Conservation (phyloP, 2,113 vertebrate species). For the Hypomesus transpacificus region DNA sequence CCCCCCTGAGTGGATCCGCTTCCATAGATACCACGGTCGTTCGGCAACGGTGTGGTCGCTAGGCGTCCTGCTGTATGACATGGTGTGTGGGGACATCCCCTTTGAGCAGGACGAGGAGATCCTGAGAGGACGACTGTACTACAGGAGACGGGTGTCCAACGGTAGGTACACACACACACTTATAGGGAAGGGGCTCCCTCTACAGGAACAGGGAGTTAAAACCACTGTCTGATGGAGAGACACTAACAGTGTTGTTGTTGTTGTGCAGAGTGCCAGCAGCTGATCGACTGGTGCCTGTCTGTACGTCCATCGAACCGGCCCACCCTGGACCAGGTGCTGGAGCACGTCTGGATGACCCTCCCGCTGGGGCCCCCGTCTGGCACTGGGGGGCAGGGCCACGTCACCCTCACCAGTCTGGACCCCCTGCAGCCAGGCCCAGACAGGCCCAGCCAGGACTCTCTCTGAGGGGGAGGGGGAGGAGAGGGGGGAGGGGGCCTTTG, state of each 20-base stretch:
- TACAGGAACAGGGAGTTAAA: background rate
- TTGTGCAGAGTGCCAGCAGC: conserved; percentile 87
- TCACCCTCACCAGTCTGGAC: too few species aligned
- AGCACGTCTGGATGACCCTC: conserved; percentile 89
- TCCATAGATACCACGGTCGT: conserved; percentile 93
- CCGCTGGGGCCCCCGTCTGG: conserved; percentile 59
- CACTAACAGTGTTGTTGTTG: background rate
- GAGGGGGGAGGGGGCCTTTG: too few species aligned
- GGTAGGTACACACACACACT: conserved; percentile 68
- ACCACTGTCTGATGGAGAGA: background rate
- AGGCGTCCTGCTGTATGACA: conserved; percentile 93
- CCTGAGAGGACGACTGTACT: conserved; percentile 83
- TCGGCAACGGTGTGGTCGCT: conserved; percentile 96
- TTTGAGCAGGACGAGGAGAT: conserved; percentile 98
- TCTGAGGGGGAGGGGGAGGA: conserved; percentile 76
- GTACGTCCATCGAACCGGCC: conserved; percentile 93
- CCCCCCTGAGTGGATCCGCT: conserved; percentile 96
- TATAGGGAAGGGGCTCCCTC: background rate
- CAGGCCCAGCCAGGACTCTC: conserved; percentile 88
- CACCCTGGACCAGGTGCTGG: conserved; percentile 92
- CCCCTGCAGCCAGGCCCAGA: too few species aligned
- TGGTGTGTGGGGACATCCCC: conserved; percentile 98
- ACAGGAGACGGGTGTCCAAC: conserved; percentile 87
- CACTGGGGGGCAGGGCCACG: too few species aligned
- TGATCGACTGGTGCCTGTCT: conserved; percentile 96